Evolutionary conservation across 1,140 invertebrate genomes (phyloP), one percentile per base, ranked within the genome.

Genomic region (Drosophila auraria): DNA sequence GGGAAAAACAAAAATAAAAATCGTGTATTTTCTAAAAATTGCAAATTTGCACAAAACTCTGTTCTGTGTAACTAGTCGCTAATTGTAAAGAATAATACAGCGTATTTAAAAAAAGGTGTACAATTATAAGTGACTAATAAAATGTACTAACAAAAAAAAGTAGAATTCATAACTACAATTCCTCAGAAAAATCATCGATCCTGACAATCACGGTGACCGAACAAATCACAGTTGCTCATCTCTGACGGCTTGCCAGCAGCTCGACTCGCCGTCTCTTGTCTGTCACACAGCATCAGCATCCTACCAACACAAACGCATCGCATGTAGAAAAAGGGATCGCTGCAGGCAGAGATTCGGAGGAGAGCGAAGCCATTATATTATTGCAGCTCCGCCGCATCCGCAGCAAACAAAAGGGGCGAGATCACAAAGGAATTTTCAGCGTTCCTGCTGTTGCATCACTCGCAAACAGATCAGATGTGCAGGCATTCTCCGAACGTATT

Each of bases 351-450:
- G 47, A 53, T 71, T 71, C 38, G 7, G 40, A 36, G 66, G 56
- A 33, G 45, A 69, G 66, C 64, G 38, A 36, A 70, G 66, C 63
- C 66, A 70, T 70, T 57, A 57, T 57, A 57, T 57, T 57, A 57
- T 40, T 70, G 45, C 66, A 73, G 53, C 54, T 40, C 36, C 33
- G 68, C 66, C 74, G 61, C 62, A 77, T 66, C 65, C 76, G 51
- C 30, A 47, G 59, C 54, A 57, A 45, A 58, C 53, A 78, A 78
- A 78, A 69, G 53, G 54, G 75, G 49, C 44, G 53, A 70, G 77
- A 87, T 87, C 83, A 73, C 81, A 87, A 80, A 81, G 83, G 83
- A 87, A 87, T 89, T 83, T 89, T 81, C 70, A 70, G 58, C 44
- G 36, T 73, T 86, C 83, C 83, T 87, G 83, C 72, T 79, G 77